phyloP scores from a whole-genome alignment of 2,888 invertebrate species.

The Synergus gifuensis region DNA sequence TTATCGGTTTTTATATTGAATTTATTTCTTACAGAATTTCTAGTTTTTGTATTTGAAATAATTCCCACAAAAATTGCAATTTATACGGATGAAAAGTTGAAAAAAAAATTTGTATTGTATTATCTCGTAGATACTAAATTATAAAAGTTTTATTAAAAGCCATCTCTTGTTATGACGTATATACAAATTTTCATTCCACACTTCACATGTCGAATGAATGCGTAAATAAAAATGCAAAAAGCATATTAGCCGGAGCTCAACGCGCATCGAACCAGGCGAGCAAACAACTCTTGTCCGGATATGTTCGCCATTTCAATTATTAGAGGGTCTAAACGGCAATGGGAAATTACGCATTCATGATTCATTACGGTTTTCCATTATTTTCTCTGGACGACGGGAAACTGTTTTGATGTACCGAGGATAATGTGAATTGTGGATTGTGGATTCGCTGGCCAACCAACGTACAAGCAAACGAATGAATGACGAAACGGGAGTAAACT shows the following conservation, averaged over 20 bases:
- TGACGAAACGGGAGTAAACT: conserved; percentile 43
- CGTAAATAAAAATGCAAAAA: conserved; percentile 13
- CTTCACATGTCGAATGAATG: background rate
- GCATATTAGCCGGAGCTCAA: background rate
- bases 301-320: conserved; percentile 51
- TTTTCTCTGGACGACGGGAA: conserved; percentile 46
- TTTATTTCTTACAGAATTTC: no score
- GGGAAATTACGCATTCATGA: conserved; percentile 55
- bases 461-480: conserved; percentile 48
- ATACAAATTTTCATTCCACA: background rate
- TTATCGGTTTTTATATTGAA: no score
- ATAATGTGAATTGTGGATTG: conserved; percentile 26
- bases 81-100: no score
- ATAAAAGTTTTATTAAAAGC: background rate
- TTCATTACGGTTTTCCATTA: conserved; percentile 46
- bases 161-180: background rate
- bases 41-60: no score
- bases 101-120: background rate
- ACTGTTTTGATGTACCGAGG: conserved; percentile 53
- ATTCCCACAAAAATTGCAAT: no score
- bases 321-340: conserved; percentile 45
- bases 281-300: background rate
- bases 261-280: background rate
- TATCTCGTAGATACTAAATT: background rate
- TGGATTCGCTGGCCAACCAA: conserved; percentile 41